A percentile compares a stretch with the other conserved stretches of the same genome.
Evolutionary conservation across 2,113 vertebrate species (phyloP).

Genomic region (Chauna torquata): DNA sequence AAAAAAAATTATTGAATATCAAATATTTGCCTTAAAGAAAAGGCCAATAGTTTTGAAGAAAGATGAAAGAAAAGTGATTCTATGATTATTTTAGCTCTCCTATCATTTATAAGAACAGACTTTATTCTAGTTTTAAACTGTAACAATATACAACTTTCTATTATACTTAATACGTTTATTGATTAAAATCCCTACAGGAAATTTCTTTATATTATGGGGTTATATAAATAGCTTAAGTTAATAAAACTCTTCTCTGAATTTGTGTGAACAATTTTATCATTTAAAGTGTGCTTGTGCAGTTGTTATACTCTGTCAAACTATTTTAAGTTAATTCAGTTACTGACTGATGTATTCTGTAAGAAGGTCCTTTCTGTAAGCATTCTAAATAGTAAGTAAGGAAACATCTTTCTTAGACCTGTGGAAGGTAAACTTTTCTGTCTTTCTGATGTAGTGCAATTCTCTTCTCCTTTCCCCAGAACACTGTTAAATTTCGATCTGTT

Average conservation of each 20-base stretch:
- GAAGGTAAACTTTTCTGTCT: background rate
- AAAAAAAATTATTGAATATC: background rate
- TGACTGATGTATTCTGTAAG: background rate
- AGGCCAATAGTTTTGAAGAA: background rate
- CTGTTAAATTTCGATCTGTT: background rate
- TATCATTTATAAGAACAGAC: background rate
- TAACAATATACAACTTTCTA: background rate
- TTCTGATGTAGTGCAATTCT: background rate
- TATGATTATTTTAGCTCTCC: background rate
- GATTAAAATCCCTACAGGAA: background rate
- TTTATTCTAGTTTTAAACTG: background rate
- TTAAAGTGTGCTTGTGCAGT: background rate
- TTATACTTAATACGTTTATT: background rate
- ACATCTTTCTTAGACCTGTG: background rate
- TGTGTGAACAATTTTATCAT: background rate
- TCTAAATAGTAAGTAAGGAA: background rate
- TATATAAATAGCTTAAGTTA: background rate
- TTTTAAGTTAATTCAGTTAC: background rate
- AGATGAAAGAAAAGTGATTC: background rate
- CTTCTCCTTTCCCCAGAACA: background rate
- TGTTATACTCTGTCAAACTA: background rate
- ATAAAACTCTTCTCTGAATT: background rate
- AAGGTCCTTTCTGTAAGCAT: too few species aligned
- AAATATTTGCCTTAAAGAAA: background rate
- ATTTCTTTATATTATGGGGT: background rate